Conservation (phyloP, 2,797 vertebrate genomes). For the Luscinia luscinia region DNA sequence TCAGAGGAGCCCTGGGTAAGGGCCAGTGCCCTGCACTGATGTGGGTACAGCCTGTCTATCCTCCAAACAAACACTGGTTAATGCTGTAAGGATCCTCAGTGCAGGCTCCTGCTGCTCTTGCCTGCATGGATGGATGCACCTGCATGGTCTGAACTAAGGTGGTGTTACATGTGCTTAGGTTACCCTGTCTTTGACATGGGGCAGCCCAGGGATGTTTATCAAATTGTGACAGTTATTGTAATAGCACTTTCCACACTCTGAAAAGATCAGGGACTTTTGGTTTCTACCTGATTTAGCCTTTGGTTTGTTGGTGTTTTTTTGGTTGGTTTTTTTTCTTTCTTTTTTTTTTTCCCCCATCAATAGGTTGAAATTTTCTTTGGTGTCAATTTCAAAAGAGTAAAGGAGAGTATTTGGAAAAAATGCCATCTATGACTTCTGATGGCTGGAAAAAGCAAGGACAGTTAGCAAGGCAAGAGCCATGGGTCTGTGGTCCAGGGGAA, state of each 20-base stretch:
- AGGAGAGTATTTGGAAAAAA: neutral
- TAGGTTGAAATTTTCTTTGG: neutral
- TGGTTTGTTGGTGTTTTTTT: too few relatives aligned
- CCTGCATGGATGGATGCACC: neutral
- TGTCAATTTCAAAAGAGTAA: neutral
- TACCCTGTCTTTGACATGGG: neutral
- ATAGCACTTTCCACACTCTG: neutral
- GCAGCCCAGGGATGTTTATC: neutral
- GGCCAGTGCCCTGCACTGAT: neutral
- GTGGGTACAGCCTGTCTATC: neutral
- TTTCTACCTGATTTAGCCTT: neutral
- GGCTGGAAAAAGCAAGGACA: neutral
- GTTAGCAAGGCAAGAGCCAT: neutral
- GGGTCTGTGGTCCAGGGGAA: neutral
- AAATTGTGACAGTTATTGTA: neutral
- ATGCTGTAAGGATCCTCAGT: neutral
- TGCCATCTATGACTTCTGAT: neutral
- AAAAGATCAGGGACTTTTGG: neutral
- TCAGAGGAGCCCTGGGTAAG: neutral
- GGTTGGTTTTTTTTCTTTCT: too few relatives aligned
- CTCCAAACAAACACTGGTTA: neutral
- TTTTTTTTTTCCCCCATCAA: fast-evolving
- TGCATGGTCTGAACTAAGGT: fast-evolving
- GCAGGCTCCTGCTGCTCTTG: neutral
- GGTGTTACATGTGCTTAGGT: fast-evolving